These are phyloP conservation scores for Acestrorhynchus altus DNA, from an alignment of 2,797 vertebrate species.

Conservation along the genomic window DNA sequence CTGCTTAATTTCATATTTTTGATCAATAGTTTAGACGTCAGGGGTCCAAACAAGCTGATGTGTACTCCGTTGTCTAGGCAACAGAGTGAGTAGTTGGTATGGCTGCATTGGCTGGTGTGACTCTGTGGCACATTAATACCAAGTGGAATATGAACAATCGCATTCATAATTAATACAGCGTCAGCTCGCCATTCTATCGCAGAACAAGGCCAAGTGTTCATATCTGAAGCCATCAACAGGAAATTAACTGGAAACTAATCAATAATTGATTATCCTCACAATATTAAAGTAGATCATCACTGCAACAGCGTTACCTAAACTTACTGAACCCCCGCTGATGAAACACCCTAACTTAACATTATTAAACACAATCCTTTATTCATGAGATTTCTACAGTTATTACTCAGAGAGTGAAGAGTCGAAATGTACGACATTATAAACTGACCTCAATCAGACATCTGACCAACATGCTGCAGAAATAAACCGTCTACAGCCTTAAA, in stretches of 20 bases:
- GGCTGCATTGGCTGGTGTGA: not conserved
- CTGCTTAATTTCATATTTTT: not conserved
- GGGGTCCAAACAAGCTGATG: not conserved
- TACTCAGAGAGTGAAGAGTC: not conserved
- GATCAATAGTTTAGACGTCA: not conserved
- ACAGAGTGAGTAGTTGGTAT: slow-evolving; percentile 4
- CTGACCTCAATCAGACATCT: too few relatives aligned
- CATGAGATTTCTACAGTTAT: not conserved
- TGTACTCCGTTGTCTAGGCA: slow-evolving; percentile 3
- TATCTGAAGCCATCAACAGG: slow-evolving; percentile 8
- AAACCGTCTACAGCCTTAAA: too few relatives aligned
- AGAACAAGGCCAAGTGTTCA: too few relatives aligned
- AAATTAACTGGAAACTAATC: slow-evolving; percentile 4
- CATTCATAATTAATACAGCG: slow-evolving; percentile 29
- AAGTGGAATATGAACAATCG: slow-evolving; percentile 3
- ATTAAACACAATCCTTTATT: not conserved
- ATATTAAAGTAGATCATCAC: slow-evolving; percentile 7
- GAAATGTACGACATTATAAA: too few relatives aligned
- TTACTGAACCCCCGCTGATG: not conserved
- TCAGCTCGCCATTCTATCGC: not conserved
- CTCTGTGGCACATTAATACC: slow-evolving; percentile 23
- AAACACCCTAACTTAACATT: not conserved
- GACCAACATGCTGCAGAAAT: too few relatives aligned
- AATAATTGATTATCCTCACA: slow-evolving; percentile 14
- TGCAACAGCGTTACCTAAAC: not conserved